Base-by-base conservation (phyloP, 2,113 vertebrate genomes). In the Lathamus discolor region DNA sequence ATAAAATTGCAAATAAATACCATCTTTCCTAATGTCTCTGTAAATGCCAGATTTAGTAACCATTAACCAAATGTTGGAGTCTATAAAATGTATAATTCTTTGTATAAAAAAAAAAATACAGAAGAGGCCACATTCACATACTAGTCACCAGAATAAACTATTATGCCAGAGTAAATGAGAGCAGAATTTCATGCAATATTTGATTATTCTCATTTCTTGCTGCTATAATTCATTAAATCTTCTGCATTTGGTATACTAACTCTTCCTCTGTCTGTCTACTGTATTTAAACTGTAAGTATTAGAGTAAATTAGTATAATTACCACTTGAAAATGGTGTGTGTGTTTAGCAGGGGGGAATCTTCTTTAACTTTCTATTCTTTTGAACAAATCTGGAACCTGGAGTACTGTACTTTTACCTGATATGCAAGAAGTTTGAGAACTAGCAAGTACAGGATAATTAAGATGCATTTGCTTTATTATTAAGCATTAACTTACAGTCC, bases 1-100 rank as follows among this genome's bases (percentile, higher is more conserved):
- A 82, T 92, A 94, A 94, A 97, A 92, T 49, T 81, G 73, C 88
- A 90, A 90, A 88, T 95, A 96, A 97, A 96, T 92, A 92, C 54
- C 69, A 51, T 78, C 66, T 91, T 76, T 86, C 17, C 33, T 95
- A 93, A 93, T 93, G 64, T 77, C 75, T 97, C 83, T 69, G 59
- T 93, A 94, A 95, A 90, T 94, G 67, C 25, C 57, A 97, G 51
- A 95, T 90, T 97, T 93, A 97, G 48, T 86, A 95, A 93, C 83
- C 76, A 92, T 91, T 96, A 95, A 81, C 57, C 79, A 97, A 97
- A 97, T 91, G 84, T 18, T 80, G 37, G 37, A 85, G 73, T 90
- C 82, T 76, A 91, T 93, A 96, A 95, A 94, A 88, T n/a, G n/a
- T 78, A 90, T 93, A 82, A 69, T 86, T 88, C 37, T 49, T 35